Evolutionary conservation across 2,888 invertebrate genomes (phyloP), one percentile per base, ranked within the genome.

Genomic region (Agonopterix subpropinquella): DNA sequence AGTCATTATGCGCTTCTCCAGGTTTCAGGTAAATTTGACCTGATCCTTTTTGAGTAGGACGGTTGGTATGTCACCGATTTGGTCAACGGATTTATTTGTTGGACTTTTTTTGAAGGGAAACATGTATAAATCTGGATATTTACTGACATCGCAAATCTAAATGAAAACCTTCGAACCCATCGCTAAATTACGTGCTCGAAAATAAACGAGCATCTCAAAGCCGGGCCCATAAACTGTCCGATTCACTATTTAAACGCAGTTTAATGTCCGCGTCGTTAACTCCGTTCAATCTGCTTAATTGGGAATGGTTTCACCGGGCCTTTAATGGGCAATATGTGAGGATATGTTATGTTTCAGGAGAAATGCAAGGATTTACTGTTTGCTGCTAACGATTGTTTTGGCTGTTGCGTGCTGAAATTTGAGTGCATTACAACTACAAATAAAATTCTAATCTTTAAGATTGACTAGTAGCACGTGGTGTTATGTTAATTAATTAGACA

Each of bases 231-330:
- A 82, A 83, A 83, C 77, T 79, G 79, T 78, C 83, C 81, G 74
- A 80, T 82, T 77, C 78, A 71, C 77, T 79, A 76, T 80, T 82
- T 80, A 80, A 81, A 75, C 74, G 71, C 61, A 73, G 77, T 77
- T 81, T 81, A 81, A 80, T 74, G 72, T 67, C 58, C 61, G 59
- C 58, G 73, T 73, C 79, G 77, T 76, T 77, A 80, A 82, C 80
- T 77, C 70, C 59, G 70, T 75, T 78, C 83, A 84, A 84, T 84
- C 83, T 82, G 84, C 80, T 84, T 84, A 84, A 84, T 84, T 84
- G 83, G 76, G 78, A 82, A 80, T 73, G 75, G 81, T 76, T 71
- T 68, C 67, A 70, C 70, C 69, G 67, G 71, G 70, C 64, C 67
- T 70, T 79, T 79, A 77, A 77, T 66, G 64, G 67, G 56, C 61